Base-by-base conservation (phyloP, 2,888 invertebrate species). In the Dolichomitus sp. region DNA sequence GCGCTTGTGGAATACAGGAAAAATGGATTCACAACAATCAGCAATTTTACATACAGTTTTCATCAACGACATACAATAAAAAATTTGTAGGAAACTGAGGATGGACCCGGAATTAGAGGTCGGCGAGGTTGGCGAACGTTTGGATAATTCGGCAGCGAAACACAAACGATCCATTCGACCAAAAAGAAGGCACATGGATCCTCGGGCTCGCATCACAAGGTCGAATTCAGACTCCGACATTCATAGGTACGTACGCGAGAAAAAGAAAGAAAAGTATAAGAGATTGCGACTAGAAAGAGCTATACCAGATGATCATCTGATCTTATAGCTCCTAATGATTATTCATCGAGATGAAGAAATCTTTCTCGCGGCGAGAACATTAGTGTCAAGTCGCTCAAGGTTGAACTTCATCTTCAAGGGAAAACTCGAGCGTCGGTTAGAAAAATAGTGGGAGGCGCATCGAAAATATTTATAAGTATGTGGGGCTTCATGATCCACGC, bases 121-220 rank as follows among this genome's bases (percentile, higher is more conserved):
- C 87, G 94, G 94, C 19, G 92, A 94, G 77, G 94, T 95, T 86
- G 94, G 94, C 85, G 92, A 94, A 65, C 95, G 96, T 63, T 94
- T 97, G 93, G 97, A 97, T 94, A 95, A 95, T 86, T 95, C 96
- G 7, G 97, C 97, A 0, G 97, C 97, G 17, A 95, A 95, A 89
- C 97, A 97, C 94, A 97, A 97, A 94, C 93, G 97, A 74, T 95
- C 97, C 0, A 95, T 97, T 17, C 95, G 96, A 91, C 97, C 97
- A 6, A 95, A 95, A 94, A 96, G 96, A 91, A 96, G 95, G 87
- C 95, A 97, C 90, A 92, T 94, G 54, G 95, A 95, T 91, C 94
- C 95, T 37, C 94, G 95, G 91, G 90, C 92, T 70, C 86, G 91
- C 74, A 19, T 89, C 72, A 82, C 90, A 57, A 89, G 89, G 82